phyloP scores from a whole-genome alignment of 2,113 vertebrate genomes.

The Chaenogobius annularis region DNA sequence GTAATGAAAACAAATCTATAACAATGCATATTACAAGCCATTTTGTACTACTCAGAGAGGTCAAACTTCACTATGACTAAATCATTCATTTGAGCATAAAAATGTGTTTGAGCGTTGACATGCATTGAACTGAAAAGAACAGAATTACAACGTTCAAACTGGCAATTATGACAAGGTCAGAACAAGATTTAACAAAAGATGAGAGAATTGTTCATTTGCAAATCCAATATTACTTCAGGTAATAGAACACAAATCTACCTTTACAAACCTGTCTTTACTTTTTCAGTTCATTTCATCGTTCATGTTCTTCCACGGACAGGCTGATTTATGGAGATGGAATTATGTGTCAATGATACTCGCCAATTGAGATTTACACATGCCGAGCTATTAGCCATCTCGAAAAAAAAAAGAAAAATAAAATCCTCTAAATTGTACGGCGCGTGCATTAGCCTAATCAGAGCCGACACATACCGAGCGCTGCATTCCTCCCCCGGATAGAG shows the following conservation, averaged over 20 bases:
- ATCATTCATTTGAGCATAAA: too few species aligned
- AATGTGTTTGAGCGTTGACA: neutral
- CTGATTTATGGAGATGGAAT: constrained; percentile 27
- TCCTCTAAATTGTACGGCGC: constrained; percentile 26
- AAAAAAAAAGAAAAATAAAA: constrained; percentile 15
- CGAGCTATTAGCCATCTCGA: constrained; percentile 14
- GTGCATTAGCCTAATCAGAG: constrained; percentile 42
- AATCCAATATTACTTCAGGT: neutral
- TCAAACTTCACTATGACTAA: too few species aligned
- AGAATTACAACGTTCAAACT: neutral
- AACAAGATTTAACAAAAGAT: too few species aligned
- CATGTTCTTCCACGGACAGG: neutral
- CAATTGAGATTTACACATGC: constrained; percentile 34
- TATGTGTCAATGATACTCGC: constrained; percentile 35
- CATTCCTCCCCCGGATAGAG: constrained; percentile 24
- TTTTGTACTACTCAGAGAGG: too few species aligned
- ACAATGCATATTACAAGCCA: too few species aligned
- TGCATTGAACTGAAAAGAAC: neutral
- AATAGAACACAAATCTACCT: neutral
- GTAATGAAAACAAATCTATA: too few species aligned
- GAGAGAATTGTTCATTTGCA: neutral
- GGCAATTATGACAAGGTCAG: neutral
- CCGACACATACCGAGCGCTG: constrained; percentile 14
- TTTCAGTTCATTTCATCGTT: constrained; percentile 16
- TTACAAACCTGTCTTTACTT: neutral